Base-by-base conservation (phyloP, 2,888 invertebrate genomes). In the Melanchra persicariae region DNA sequence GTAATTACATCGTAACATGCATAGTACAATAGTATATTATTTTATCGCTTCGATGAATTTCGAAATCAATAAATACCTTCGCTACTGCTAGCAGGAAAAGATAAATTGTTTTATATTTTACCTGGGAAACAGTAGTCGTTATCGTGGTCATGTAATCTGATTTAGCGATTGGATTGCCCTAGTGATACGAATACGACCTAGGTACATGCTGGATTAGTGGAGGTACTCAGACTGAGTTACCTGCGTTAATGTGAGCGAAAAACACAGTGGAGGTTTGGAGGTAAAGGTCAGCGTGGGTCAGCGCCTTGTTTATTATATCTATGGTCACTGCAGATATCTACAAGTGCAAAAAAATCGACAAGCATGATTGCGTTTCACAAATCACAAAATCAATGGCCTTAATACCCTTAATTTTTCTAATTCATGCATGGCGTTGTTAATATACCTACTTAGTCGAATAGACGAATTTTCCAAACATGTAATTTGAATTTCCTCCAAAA, bases 41-140 rank as follows among this genome's bases (percentile, higher is more conserved):
- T 45, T 72, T 85, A 88, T 88, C 87, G 47, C 26, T 88, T 88
- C 88, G 79, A 75, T 81, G 87, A 88, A 87, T 79, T 83, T 74
- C 68, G 58, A 73, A 87, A 87, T 87, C 83, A 84, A 83, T 85
- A 84, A 83, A 82, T 82, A 63, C 69, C 68, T 67, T 24, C 40
- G 82, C 81, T 81, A 84, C 85, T 70, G 79, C 79, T 85, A 81
- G 74, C 82, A 45, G 81, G 85, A 87, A 87, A 77, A 81, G 87
- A 87, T 87, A 86, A 87, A 74, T 72, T 30, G 24, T 40, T 37
- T 77, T 74, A 74, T 75, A 73, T 79, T 83, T 81, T 78, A 74
- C 70, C 51, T 49, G 63, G 45, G 66, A 68, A 85, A 86, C 83
- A 60, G 83, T 79, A 86, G 84, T 76, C 30, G 22, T 77, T 85